Evolutionary conservation across 2,797 vertebrate genomes (phyloP).

Genomic region (Otolemur crassicaudatus): DNA sequence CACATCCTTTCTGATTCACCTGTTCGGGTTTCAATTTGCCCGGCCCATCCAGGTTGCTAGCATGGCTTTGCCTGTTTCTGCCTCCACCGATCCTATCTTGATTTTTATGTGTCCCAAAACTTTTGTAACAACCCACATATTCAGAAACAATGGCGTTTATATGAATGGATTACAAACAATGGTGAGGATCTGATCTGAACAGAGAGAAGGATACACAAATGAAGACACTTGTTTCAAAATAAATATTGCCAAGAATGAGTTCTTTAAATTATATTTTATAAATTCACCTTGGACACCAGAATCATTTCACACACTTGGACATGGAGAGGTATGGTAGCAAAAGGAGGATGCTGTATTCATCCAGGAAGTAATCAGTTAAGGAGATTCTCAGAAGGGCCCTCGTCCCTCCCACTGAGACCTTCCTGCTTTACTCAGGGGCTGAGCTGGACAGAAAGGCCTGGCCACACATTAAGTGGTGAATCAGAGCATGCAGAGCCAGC

Average conservation of each 20-base stretch:
- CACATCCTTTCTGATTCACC: too few relatives aligned
- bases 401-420: background rate
- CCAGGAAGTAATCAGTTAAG: slow-evolving; percentile 32
- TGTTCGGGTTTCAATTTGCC: too few relatives aligned
- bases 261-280: background rate
- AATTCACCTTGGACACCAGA: background rate
- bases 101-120: too few relatives aligned
- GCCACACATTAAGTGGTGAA: slow-evolving; percentile 58
- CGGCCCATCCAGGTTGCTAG: too few relatives aligned
- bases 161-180: background rate
- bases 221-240: background rate
- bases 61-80: too few relatives aligned
- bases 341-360: background rate
- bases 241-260: background rate
- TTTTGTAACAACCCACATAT: too few relatives aligned
- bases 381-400: slow-evolving; percentile 15
- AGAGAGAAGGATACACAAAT: background rate
- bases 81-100: too few relatives aligned
- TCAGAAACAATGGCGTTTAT: background rate
- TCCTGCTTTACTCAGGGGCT: background rate
- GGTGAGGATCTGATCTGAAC: background rate
- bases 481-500: background rate
- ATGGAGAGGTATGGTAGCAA: background rate
- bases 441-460: background rate
- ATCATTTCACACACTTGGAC: background rate